A percentile compares a stretch with the other conserved stretches of the same genome.
phyloP scores from a whole-genome alignment of 2,888 invertebrate genomes.

The Sepioteuthis lessoniana region DNA sequence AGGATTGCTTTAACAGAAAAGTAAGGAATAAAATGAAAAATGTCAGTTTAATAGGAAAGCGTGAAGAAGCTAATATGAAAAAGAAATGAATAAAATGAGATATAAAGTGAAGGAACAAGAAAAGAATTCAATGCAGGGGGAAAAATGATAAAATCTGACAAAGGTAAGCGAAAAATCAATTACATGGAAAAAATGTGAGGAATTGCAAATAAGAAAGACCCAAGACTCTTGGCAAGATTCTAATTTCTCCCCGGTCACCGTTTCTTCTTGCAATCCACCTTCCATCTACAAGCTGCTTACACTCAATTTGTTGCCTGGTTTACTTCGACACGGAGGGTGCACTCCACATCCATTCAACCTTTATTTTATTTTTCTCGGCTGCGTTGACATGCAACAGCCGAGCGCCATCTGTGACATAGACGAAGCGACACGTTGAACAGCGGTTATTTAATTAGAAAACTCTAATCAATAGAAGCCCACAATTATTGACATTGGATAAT shows the following conservation, averaged over 20 bases:
- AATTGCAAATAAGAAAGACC: background rate
- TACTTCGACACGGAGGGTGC: background rate
- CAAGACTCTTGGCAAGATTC: background rate
- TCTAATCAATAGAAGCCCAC: background rate
- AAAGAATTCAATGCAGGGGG: too few relatives aligned
- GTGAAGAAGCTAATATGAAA: too few relatives aligned
- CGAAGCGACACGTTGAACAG: background rate
- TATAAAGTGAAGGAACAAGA: too few relatives aligned
- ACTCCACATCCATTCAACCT: background rate
- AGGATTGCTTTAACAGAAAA: too few relatives aligned
- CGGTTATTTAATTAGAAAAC: background rate
- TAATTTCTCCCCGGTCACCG: background rate
- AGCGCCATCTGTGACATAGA: background rate
- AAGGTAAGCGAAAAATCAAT: background rate
- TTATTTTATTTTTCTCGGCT: background rate
- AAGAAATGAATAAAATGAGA: too few relatives aligned
- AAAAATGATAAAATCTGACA: background rate
- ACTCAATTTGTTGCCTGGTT: background rate
- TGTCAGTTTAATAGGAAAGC: too few relatives aligned
- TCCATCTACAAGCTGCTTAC: background rate
- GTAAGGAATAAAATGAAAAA: too few relatives aligned
- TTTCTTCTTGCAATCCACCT: background rate
- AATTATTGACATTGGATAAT: background rate
- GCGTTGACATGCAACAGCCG: background rate
- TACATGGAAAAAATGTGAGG: background rate